Evolutionary conservation across 2,888 invertebrate genomes (phyloP), one percentile per base, ranked within the genome.

Genomic region (Apotomis capreana): DNA sequence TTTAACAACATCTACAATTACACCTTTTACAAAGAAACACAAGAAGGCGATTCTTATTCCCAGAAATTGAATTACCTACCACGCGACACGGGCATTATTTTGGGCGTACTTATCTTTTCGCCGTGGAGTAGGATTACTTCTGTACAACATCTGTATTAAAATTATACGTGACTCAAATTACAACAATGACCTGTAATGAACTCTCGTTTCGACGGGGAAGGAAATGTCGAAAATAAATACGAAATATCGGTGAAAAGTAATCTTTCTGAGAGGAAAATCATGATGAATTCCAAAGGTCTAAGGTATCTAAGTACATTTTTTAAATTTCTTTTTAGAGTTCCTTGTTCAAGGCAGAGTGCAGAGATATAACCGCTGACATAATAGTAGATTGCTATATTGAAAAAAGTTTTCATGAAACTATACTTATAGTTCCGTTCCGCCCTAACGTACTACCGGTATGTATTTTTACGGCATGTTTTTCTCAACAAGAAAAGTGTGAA

Each of bases 141-240:
- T 55, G 54, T 55, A 60, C 60, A 46, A 64, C 64, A 55, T 60
- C 70, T 54, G 65, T 65, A 70, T 60, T 55, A 61, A 70, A 70
- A 70, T 70, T 67, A 70, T 70, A 68, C 71, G 71, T 71, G 67
- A 71, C 51, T 62, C n/a, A 58, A 71, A 71, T 71, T 8, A 67
- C 61, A 68, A 71, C 61, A 68, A 68, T 51, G 54, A 46, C 40
- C 8, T 40, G 57, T 61, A 67, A 67, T 62, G 57, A 71, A 68
- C 61, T 61, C 63, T 69, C 52, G 37, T 69, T 52, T 70, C 55
- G 13, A 13, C 8, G 6, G 26, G 57, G 36, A 15, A 62, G 49
- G 54, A 55, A 68, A 71, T 52, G 51, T 44, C 40, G 71, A 71
- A 71, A 67, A 13, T 37, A 67, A 67, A 71, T 51, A 62, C 67